Percentiles rank a stretch among this genome's conserved stretches.
Evolutionary conservation across 2,797 vertebrate genomes (phyloP).

Genomic region (Malacoctenus gilli): DNA sequence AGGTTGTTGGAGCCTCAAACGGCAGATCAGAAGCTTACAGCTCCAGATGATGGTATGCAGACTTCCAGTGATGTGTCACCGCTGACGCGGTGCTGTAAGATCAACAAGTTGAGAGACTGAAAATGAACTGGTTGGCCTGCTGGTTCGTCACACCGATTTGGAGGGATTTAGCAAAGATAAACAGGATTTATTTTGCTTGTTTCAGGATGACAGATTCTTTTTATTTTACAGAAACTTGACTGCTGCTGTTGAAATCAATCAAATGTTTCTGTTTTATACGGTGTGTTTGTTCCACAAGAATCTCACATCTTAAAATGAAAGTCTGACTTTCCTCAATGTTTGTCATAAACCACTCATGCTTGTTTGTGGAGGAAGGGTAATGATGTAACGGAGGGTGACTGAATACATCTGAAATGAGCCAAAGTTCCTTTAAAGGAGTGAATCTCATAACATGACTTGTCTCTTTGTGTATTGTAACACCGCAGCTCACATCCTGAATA

Average conservation of each 20-base stretch:
- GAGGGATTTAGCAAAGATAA: too few species aligned
- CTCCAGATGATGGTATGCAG: too few species aligned
- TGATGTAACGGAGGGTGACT: too few species aligned
- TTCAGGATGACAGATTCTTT: neutral
- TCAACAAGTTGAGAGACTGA: too few species aligned
- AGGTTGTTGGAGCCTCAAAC: too few species aligned
- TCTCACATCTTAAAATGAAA: constrained; percentile 7
- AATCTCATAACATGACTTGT: neutral
- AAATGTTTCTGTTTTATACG: neutral
- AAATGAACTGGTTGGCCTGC: too few species aligned
- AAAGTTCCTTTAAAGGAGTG: neutral
- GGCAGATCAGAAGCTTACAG: too few species aligned
- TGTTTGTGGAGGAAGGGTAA: constrained; percentile 2
- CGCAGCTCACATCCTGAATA: neutral
- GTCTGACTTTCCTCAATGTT: constrained; percentile 7
- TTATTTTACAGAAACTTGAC: constrained; percentile 10
- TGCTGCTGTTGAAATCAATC: neutral
- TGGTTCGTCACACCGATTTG: too few species aligned
- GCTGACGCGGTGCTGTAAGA: too few species aligned
- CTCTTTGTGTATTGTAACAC: too few species aligned
- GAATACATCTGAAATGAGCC: too few species aligned
- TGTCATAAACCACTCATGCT: constrained; percentile 7
- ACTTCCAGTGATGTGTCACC: too few species aligned
- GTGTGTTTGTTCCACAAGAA: neutral
- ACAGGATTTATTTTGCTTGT: constrained; percentile 7